phyloP scores from a whole-genome alignment of 2,888 invertebrate species.

The Sinopyrophorus schimmeli region DNA sequence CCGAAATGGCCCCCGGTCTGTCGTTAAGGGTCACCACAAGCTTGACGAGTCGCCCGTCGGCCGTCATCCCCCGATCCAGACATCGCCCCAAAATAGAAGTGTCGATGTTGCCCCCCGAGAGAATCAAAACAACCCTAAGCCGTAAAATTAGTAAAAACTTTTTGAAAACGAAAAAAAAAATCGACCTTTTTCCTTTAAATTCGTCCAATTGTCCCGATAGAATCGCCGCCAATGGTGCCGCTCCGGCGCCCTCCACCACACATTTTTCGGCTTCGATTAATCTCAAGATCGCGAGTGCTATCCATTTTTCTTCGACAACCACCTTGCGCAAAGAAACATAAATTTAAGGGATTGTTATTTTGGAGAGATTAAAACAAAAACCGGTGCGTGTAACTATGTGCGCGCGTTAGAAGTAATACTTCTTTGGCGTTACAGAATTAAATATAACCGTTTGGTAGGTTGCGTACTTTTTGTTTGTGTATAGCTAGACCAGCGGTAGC shows the following conservation, averaged over 20 bases:
- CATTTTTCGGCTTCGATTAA: conserved; percentile 84
- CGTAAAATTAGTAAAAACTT: background rate
- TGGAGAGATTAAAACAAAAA: background rate
- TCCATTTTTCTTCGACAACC: conserved; percentile 80
- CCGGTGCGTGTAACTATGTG: no score
- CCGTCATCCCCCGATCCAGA: conserved; percentile 80
- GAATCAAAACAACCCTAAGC: conserved; percentile 73
- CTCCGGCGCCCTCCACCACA: conserved; percentile 91
- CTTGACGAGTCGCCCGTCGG: conserved; percentile 72
- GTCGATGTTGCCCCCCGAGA: conserved; percentile 87
- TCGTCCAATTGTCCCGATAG: conserved; percentile 80
- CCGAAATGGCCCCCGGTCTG: conserved; percentile 80
- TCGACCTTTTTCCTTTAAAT: conserved; percentile 75
- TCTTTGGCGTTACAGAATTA: no score
- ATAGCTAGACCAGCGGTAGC: no score
- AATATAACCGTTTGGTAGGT: no score
- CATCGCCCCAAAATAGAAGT: conserved; percentile 83
- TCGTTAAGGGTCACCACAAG: conserved; percentile 76
- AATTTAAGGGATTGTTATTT: no score
- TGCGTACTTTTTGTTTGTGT: no score
- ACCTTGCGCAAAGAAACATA: no score
- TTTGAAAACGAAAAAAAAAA: background rate
- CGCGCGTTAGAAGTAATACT: no score
- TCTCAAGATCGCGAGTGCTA: conserved; percentile 78
- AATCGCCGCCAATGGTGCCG: conserved; percentile 82